These are phyloP conservation scores for Leptocoma aspasia DNA, from an alignment of 2,113 vertebrate genomes.

Conservation along the genomic window DNA sequence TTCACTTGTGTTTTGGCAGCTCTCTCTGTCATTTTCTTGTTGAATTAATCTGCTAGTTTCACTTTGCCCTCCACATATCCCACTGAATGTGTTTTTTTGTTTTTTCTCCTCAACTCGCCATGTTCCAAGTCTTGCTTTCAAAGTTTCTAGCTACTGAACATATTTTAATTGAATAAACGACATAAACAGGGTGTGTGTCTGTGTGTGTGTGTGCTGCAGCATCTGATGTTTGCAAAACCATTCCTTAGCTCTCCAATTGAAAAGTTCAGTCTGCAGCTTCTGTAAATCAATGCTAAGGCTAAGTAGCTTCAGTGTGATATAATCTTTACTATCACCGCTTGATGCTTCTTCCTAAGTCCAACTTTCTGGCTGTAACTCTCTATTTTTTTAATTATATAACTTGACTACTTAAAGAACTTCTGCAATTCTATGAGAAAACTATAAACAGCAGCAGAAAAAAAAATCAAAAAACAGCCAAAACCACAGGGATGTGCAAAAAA, in stretches of 20 bases:
- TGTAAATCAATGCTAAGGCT: neutral
- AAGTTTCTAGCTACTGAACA: neutral
- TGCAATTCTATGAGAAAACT: neutral
- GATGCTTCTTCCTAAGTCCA: neutral
- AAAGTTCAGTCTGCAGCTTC: neutral
- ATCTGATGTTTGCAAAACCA: neutral
- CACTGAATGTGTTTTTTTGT: neutral
- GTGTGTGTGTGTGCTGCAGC: neutral
- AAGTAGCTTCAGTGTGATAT: neutral
- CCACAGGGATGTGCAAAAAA: neutral
- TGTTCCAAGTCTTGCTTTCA: neutral
- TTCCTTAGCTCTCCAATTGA: neutral
- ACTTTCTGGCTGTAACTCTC: neutral
- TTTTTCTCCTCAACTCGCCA: neutral
- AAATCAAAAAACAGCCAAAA: neutral
- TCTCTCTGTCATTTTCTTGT: neutral
- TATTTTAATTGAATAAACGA: neutral
- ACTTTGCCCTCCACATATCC: neutral
- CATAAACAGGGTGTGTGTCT: fast-evolving
- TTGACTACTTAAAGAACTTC: neutral
- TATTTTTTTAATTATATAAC: neutral
- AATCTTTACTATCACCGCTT: neutral
- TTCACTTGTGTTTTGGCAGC: neutral
- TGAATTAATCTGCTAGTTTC: neutral
- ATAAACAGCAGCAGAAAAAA: neutral